phyloP scores from a whole-genome alignment of 2,797 vertebrate genomes.

The Lindbergichthys nudifrons region DNA sequence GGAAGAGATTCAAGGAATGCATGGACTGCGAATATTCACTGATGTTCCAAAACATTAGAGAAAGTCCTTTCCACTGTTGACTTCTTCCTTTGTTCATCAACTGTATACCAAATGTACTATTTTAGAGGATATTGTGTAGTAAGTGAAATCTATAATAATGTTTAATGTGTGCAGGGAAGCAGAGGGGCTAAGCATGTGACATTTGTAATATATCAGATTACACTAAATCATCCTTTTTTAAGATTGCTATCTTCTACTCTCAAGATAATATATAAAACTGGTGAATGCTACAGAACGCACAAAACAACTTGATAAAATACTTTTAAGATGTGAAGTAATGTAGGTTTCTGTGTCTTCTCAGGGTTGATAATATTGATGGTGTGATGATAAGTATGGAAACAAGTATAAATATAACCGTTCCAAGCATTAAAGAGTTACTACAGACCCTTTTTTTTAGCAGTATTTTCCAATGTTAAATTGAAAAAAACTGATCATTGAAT shows the following conservation, averaged over 20 bases:
- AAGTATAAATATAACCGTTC: neutral
- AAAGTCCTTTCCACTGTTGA: slow-evolving; percentile 4
- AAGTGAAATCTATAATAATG: slow-evolving; percentile 20
- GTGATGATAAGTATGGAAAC: neutral
- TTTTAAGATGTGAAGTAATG: slow-evolving; percentile 19
- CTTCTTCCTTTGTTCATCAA: slow-evolving; percentile 7
- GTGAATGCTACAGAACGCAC: slow-evolving; percentile 71
- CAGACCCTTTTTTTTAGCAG: neutral
- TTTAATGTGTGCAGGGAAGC: slow-evolving; percentile 19
- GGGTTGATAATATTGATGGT: slow-evolving; percentile 30
- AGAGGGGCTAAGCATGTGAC: slow-evolving; percentile 11
- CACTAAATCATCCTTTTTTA: neutral
- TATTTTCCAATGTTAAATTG: neutral
- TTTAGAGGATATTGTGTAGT: slow-evolving; percentile 10
- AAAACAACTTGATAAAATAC: slow-evolving; percentile 53
- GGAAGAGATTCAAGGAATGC: slow-evolving; percentile 88
- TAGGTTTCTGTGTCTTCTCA: slow-evolving; percentile 34
- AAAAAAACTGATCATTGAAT: neutral
- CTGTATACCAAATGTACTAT: slow-evolving; percentile 44
- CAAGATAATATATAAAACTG: slow-evolving; percentile 24
- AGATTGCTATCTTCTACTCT: slow-evolving; percentile 14
- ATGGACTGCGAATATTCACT: slow-evolving; percentile 88
- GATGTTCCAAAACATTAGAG: slow-evolving; percentile 81
- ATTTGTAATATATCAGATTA: slow-evolving; percentile 35
- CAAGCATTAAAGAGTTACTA: neutral